phyloP scores from a whole-genome alignment of 2,888 invertebrate genomes.

The Cremastinae sp. region DNA sequence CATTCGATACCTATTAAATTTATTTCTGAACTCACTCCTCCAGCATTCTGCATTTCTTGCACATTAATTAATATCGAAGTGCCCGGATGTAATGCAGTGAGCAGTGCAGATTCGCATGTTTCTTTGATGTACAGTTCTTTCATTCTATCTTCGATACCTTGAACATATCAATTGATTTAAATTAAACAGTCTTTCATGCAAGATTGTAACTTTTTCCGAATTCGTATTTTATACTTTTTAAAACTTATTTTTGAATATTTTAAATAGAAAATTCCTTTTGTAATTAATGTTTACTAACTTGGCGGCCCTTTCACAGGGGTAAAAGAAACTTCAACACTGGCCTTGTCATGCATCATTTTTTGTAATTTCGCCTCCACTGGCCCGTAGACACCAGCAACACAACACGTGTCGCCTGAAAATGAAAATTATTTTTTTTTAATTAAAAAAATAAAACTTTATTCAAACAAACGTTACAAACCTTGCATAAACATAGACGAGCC shows the following conservation, averaged over 20 bases:
- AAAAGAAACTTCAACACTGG: constrained; percentile 90
- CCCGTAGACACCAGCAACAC: constrained; percentile 90
- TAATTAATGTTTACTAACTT: constrained; percentile 75
- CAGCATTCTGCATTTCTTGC: constrained; percentile 93
- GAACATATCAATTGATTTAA: constrained; percentile 41
- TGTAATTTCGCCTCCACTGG: constrained; percentile 90
- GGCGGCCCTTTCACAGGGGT: constrained; percentile 89
- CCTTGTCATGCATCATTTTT: constrained; percentile 89
- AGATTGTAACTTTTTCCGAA: not conserved
- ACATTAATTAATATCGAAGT: constrained; percentile 89
- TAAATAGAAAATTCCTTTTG: constrained; percentile 32
- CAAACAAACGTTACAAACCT: constrained; percentile 82
- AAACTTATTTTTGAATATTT: constrained; percentile 10
- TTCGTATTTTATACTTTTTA: no score
- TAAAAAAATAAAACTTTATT: constrained; percentile 20
- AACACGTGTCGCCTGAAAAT: constrained; percentile 88
- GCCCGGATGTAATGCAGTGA: constrained; percentile 89
- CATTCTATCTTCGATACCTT: constrained; percentile 86
- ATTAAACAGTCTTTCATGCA: not conserved
- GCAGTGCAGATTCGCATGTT: constrained; percentile 88
- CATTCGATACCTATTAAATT: constrained; percentile 61
- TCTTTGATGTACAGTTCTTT: constrained; percentile 89
- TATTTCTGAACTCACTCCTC: constrained; percentile 84
- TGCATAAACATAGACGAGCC: constrained; percentile 90
- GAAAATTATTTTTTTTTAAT: not conserved